These are phyloP conservation scores for Noctua pronuba DNA, from an alignment of 2,888 invertebrate genomes.

Conservation along the genomic window DNA sequence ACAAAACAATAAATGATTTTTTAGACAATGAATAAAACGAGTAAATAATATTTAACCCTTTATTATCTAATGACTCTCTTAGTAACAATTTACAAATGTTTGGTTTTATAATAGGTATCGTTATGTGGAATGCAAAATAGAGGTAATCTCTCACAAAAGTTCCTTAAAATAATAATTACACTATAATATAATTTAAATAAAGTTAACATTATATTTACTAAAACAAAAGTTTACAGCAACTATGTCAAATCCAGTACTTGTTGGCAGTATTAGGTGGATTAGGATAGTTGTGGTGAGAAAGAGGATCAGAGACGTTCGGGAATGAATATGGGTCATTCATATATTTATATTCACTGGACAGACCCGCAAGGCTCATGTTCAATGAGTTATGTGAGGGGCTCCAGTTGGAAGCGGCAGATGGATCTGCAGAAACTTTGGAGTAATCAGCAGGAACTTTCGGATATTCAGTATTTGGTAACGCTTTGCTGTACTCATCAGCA, in stretches of 20 bases:
- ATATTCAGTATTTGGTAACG: constrained; percentile 89
- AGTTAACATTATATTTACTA: constrained; percentile 70
- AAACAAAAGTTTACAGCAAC: constrained; percentile 58
- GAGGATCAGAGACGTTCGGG: constrained; percentile 85
- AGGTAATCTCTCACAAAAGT: constrained; percentile 84
- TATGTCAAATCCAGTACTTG: constrained; percentile 89
- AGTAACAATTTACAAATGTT: constrained; percentile 84
- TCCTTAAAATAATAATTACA: constrained; percentile 69
- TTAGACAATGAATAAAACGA: constrained; percentile 43
- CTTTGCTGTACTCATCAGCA: constrained; percentile 83
- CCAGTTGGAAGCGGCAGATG: constrained; percentile 89
- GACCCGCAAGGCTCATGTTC: constrained; percentile 87
- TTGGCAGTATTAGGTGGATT: constrained; percentile 85
- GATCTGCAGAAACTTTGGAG: constrained; percentile 88
- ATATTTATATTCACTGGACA: constrained; percentile 88
- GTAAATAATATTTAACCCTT: constrained; percentile 65
- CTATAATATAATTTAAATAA: constrained; percentile 79
- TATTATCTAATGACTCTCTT: constrained; percentile 85
- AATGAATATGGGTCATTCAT: constrained; percentile 89
- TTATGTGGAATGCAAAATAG: constrained; percentile 86
- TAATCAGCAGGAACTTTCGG: constrained; percentile 90
- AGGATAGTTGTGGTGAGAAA: constrained; percentile 86
- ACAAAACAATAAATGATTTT: constrained; percentile 16
- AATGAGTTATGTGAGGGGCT: constrained; percentile 87
- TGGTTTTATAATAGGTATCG: constrained; percentile 85